Conservation (phyloP, 2,797 vertebrate species). For the Cetoscarus ocellatus region DNA sequence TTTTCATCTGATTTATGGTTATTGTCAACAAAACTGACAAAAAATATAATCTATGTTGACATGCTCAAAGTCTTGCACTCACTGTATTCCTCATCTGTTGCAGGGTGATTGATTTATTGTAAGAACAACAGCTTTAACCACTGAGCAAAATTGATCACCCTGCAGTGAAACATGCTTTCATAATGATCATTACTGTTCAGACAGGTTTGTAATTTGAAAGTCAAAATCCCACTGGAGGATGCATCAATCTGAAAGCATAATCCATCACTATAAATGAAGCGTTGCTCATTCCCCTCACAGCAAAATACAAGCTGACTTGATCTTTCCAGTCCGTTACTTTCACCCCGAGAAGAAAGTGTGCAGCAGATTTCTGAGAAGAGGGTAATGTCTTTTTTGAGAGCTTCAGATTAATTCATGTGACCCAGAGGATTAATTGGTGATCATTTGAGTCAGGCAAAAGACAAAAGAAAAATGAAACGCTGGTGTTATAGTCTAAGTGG, state of each 20-base stretch:
- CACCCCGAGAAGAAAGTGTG: neutral
- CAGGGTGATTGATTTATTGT: neutral
- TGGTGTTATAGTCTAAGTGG: constrained; percentile 1
- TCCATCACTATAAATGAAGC: constrained; percentile 12
- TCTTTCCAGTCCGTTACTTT: constrained; percentile 34
- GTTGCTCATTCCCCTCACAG: constrained; percentile 2
- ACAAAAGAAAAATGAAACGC: constrained; percentile 3
- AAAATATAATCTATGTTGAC: too few species aligned
- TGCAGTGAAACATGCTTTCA: neutral
- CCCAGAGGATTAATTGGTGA: neutral
- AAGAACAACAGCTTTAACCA: constrained; percentile 1
- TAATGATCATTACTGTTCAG: neutral
- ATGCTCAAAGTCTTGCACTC: too few species aligned
- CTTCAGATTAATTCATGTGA: neutral
- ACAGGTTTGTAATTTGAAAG: constrained; percentile 5
- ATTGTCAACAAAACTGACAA: too few species aligned
- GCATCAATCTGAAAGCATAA: neutral
- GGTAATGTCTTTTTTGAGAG: constrained; percentile 17
- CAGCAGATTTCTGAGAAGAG: neutral
- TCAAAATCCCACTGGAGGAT: constrained; percentile 10
- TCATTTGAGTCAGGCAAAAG: neutral
- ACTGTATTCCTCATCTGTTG: neutral
- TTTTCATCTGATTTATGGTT: too few species aligned
- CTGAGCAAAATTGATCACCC: neutral
- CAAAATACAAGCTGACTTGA: constrained; percentile 37